Evolutionary conservation across 2,888 invertebrate genomes (phyloP), one percentile per base, ranked within the genome.

Genomic region (Hoplodrina blanda): DNA sequence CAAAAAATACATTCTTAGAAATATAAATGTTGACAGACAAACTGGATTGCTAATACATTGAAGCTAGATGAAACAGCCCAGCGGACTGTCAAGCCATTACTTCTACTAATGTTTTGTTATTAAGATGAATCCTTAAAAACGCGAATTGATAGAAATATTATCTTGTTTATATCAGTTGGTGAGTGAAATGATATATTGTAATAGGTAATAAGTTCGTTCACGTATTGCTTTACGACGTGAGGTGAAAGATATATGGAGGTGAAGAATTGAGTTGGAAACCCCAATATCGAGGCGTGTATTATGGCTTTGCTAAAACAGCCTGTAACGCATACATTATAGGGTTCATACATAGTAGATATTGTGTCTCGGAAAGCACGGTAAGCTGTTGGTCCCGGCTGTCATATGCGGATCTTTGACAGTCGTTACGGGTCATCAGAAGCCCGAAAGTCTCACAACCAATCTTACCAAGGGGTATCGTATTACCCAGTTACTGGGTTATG

Each of bases 71-170:
- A 61, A 56, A 73, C n/a, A 52, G 19, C 33, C 25, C 57, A 20
- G 41, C 33, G 3, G 55, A 19, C 25, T 59, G 30, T 55, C 52
- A n/a, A 11, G 41, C 54, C 57, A 63, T 63, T 50, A 60, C 6
- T 71, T 17, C 17, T 25, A 13, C 55, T 25, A 44, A 70, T 54
- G 37, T n/a, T 25, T 25, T 50, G 41, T 63, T 72, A 63, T 54
- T 20, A 15, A 54, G 15, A 33, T 13, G 19, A 37, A 70, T 33
- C n/a, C 15, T 30, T 25, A 49, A 33, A 50, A 60, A 49, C 19
- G 2, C 1, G 19, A 17, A 56, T 60, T 69, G 55, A 65, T 72
- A 56, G 64, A 65, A 19, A 52, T 66, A 72, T 61, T 33, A 33
- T 33, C 52, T 8, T 53, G 33, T 44, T 44, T 54, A 46, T 66